phyloP scores from a whole-genome alignment of 2,797 vertebrate genomes.

The Oreonectes daqikongensis region DNA sequence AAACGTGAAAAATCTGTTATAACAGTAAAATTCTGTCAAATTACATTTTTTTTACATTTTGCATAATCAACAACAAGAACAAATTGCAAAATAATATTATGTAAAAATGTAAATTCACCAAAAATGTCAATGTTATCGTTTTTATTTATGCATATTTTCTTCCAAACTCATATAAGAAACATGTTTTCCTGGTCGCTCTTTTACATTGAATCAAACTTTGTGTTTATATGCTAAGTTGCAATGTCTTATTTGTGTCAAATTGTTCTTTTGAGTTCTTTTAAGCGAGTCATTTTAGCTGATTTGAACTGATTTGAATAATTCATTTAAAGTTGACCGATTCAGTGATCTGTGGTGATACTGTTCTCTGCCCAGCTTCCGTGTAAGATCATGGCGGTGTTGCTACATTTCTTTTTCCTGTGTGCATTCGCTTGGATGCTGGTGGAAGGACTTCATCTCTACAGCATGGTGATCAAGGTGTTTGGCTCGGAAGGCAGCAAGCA shows the following conservation, averaged over 20 bases:
- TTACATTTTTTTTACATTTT: too few relatives aligned
- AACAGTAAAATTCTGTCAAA: too few relatives aligned
- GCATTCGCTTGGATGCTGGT: conserved; percentile 98
- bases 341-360: not conserved
- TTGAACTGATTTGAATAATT: not conserved
- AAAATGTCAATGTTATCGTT: too few relatives aligned
- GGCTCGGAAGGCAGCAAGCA: conserved; percentile 95
- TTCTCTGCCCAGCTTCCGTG: conserved; percentile 80
- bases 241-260: not conserved
- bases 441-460: conserved; percentile 97
- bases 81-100: too few relatives aligned
- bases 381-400: conserved; percentile 87
- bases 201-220: not conserved
- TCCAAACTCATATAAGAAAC: not conserved
- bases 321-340: not conserved
- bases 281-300: not conserved
- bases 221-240: not conserved
- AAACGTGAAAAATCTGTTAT: too few relatives aligned
- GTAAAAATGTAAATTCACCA: too few relatives aligned
- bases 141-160: too few relatives aligned
- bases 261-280: not conserved
- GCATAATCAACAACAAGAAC: too few relatives aligned
- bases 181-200: not conserved
- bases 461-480: conserved; percentile 97
- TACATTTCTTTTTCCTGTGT: conserved; percentile 95